phyloP scores from a whole-genome alignment of 1,140 invertebrate genomes.

The Penaeus chinensis region DNA sequence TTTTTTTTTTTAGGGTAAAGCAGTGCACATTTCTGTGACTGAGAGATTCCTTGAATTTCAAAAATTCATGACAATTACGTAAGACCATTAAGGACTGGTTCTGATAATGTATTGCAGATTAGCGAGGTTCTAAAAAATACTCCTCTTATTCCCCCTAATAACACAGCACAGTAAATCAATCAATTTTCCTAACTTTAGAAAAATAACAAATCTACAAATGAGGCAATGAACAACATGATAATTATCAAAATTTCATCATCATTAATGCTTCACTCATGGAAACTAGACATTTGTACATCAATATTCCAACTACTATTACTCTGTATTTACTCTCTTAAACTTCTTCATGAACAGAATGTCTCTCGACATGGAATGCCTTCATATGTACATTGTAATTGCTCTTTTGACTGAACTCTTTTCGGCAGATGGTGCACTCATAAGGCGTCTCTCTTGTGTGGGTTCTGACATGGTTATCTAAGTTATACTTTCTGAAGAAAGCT shows the following conservation, averaged over 20 bases:
- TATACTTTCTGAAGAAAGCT: conserved; percentile 86
- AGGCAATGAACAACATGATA: conserved; percentile 24
- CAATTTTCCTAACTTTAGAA: conserved; percentile 22
- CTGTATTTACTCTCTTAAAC: conserved; percentile 31
- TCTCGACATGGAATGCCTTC: conserved; percentile 64
- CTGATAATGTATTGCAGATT: conserved; percentile 4
- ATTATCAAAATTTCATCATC: conserved; percentile 23
- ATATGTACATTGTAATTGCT: conserved; percentile 65
- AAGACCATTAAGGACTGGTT: background rate
- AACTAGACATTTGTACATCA: conserved; percentile 49
- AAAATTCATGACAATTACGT: background rate
- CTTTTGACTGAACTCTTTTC: conserved; percentile 64
- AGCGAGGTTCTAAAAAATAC: conserved; percentile 18
- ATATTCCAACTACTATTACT: background rate
- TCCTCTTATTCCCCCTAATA: background rate
- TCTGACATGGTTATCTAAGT: conserved; percentile 86
- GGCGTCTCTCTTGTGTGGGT: conserved; percentile 86
- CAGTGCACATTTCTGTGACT: too few relatives aligned
- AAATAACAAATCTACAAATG: conserved; percentile 26
- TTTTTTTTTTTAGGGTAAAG: too few relatives aligned
- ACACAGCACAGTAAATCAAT: background rate
- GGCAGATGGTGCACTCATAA: conserved; percentile 62
- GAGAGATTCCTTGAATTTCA: too few relatives aligned
- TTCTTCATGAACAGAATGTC: conserved; percentile 63
- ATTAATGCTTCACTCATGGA: conserved; percentile 39